Evolutionary conservation across 1,140 invertebrate species (phyloP).

Genomic region (Pseudachorutes palmiensis): DNA sequence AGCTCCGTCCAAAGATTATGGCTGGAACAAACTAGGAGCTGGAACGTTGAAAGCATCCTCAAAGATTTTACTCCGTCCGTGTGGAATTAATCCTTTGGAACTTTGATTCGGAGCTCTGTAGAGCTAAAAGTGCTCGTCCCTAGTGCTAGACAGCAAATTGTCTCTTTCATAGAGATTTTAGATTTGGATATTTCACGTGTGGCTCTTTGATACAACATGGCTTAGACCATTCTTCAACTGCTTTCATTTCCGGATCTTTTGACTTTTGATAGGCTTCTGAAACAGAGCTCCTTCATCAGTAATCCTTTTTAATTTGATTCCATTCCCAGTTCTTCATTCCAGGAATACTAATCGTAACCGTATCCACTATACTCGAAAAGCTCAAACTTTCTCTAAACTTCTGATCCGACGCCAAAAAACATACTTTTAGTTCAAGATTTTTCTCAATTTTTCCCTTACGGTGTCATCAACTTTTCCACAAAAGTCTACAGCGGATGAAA

Average conservation of each 20-base stretch:
- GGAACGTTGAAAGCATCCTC: neutral
- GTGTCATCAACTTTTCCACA: too few species aligned
- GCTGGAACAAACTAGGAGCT: neutral
- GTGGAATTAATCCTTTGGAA: conserved; percentile 22
- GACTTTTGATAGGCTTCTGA: neutral
- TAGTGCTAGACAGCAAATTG: too few species aligned
- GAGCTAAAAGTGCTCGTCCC: too few species aligned
- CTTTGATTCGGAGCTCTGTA: too few species aligned
- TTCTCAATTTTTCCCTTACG: too few species aligned
- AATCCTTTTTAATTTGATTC: neutral
- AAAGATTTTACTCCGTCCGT: conserved; percentile 16
- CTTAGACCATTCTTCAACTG: neutral
- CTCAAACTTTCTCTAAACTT: too few species aligned
- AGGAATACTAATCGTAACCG: neutral
- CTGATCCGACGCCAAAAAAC: too few species aligned
- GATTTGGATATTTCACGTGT: too few species aligned
- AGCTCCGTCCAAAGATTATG: conserved; percentile 3
- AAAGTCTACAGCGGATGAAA: too few species aligned
- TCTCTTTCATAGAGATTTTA: too few species aligned
- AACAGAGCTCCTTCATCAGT: neutral
- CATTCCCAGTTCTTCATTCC: neutral
- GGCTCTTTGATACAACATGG: neutral
- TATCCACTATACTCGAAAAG: too few species aligned
- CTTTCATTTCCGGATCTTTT: conserved; percentile 14
- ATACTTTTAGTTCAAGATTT: too few species aligned